phyloP scores from a whole-genome alignment of 2,888 invertebrate species.

The Athalia circularis region DNA sequence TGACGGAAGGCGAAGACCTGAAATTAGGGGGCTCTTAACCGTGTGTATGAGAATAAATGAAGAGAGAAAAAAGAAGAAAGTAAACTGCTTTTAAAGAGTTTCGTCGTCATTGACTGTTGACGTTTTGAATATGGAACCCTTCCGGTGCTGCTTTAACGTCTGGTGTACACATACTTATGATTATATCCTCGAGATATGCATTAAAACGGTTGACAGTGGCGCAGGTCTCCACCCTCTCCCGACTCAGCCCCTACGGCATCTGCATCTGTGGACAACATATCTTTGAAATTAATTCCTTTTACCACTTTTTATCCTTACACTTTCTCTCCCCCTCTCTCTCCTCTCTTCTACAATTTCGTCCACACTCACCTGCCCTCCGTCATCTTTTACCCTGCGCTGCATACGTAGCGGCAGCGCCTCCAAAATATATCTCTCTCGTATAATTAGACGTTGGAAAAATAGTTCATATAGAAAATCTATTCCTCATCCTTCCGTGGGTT shows the following conservation, averaged over 20 bases:
- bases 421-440: no score
- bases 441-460: no score
- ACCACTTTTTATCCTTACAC: not conserved
- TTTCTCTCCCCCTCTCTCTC: not conserved
- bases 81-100: conserved; percentile 15
- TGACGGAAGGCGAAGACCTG: not conserved
- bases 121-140: conserved; percentile 29
- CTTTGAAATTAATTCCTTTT: not conserved
- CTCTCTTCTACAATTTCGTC: no score
- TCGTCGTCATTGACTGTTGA: conserved; percentile 22
- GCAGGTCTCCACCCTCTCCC: not conserved
- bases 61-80: not conserved
- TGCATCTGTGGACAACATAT: not conserved
- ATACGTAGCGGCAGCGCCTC: no score
- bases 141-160: conserved; percentile 28
- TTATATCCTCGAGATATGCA: conserved; percentile 27
- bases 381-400: no score
- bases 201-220: not conserved
- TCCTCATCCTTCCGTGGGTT: no score
- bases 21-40: not conserved
- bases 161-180: conserved; percentile 9
- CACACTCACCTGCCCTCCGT: no score
- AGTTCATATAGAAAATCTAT: no score
- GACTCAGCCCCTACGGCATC: no score
- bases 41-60: not conserved